A percentile compares a stretch with the other conserved stretches of the same genome.
Conservation (phyloP, 2,113 vertebrate genomes). For the Mixornis gularis region DNA sequence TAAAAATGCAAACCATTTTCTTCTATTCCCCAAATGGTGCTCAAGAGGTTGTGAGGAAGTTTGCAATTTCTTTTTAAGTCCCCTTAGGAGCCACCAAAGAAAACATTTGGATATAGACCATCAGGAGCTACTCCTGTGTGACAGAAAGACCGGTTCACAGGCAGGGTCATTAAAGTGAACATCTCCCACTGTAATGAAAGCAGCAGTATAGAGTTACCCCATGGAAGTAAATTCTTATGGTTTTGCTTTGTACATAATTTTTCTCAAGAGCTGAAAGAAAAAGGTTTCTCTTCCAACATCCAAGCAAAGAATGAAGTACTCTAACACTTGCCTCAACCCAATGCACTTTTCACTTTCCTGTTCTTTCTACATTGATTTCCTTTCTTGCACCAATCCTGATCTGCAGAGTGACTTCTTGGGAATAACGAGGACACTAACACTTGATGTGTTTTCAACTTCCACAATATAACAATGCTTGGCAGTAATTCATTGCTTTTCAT, state of each 20-base stretch:
- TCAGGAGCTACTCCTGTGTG: not conserved
- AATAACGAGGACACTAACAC: conserved; percentile 8
- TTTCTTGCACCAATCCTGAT: conserved; percentile 3
- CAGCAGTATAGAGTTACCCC: not conserved
- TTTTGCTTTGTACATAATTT: not conserved
- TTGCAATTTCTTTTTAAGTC: conserved; percentile 32
- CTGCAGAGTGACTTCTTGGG: not conserved
- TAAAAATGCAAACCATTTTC: conserved; percentile 47
- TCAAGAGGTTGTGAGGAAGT: conserved; percentile 38
- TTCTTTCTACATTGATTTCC: not conserved
- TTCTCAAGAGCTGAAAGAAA: not conserved
- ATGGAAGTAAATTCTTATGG: not conserved
- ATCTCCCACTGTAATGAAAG: not conserved
- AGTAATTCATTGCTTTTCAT: conserved; percentile 31
- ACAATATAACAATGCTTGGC: conserved; percentile 34
- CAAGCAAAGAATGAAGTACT: not conserved
- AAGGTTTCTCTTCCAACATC: not conserved
- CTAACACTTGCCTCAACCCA: not conserved
- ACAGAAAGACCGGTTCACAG: not conserved
- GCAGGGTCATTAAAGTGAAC: not conserved
- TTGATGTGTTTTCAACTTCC: not conserved
- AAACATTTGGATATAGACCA: not conserved
- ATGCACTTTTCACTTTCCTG: not conserved
- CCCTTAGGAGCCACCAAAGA: conserved; percentile 34
- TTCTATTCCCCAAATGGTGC: not conserved